phyloP scores from a whole-genome alignment of 2,888 invertebrate genomes.

The Altica lythri region DNA sequence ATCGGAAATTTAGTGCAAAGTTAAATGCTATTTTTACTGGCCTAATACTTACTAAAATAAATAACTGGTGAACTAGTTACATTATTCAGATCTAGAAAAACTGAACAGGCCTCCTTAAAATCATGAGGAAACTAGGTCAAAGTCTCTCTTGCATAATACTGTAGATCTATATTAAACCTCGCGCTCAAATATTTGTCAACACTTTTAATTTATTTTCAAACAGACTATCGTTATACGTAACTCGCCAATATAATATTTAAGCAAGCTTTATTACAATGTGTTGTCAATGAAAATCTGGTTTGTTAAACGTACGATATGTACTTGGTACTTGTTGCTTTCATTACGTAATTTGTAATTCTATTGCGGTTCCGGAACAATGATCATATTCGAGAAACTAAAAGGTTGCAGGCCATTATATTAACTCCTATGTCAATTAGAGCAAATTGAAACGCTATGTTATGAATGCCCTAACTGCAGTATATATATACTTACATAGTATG shows the following conservation, averaged over 20 bases:
- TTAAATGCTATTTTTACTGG: too few relatives aligned
- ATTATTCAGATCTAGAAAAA: constrained; percentile 31
- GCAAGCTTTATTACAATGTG: constrained; percentile 39
- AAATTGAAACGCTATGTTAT: constrained; percentile 23
- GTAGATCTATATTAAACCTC: constrained; percentile 40
- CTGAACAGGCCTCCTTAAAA: constrained; percentile 31
- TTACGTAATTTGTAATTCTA: constrained; percentile 43
- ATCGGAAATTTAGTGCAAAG: too few relatives aligned
- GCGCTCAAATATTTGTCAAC: constrained; percentile 34
- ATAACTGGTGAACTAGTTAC: constrained; percentile 29
- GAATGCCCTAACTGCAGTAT: neutral
- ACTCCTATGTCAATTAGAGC: constrained; percentile 38
- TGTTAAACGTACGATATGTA: constrained; percentile 23
- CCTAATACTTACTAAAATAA: too few relatives aligned
- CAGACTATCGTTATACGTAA: constrained; percentile 26
- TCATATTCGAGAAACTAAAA: constrained; percentile 45
- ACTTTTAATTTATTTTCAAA: constrained; percentile 35
- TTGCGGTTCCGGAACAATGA: constrained; percentile 50
- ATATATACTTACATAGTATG: neutral
- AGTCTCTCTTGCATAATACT: constrained; percentile 44
- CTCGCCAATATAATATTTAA: constrained; percentile 34
- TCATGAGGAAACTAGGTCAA: constrained; percentile 42
- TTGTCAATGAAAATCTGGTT: constrained; percentile 39
- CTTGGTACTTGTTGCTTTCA: constrained; percentile 36
- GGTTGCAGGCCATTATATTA: constrained; percentile 39